Percentiles rank a stretch among this genome's conserved stretches.
Evolutionary conservation across 2,797 vertebrate species (phyloP).

Genomic region (Urosaurus nigricauda): DNA sequence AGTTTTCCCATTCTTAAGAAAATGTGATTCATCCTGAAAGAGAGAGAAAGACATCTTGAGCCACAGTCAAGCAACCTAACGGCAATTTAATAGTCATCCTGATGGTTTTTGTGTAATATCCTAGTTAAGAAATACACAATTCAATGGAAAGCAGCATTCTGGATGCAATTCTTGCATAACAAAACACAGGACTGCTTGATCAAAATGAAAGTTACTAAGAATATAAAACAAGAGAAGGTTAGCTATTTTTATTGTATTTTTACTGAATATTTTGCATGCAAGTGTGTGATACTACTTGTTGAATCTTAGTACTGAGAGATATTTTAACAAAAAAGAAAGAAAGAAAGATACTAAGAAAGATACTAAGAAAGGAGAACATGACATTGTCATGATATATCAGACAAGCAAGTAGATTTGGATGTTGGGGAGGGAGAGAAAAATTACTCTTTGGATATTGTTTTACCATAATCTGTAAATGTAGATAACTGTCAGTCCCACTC

Average conservation of each 20-base stretch:
- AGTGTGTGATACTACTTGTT: no score
- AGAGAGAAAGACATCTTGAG: conserved; percentile 38
- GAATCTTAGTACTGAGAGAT: no score
- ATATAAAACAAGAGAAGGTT: no score
- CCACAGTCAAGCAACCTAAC: conserved; percentile 21
- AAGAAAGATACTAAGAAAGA: conserved; percentile 21
- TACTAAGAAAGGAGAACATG: conserved; percentile 40
- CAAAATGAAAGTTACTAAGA: conserved; percentile 37
- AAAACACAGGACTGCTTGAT: conserved; percentile 15
- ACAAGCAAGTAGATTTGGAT: conserved; percentile 9
- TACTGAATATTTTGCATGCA: no score
- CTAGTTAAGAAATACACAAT: background rate
- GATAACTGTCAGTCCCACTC: conserved; percentile 18
- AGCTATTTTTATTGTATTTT: no score
- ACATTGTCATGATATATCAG: conserved; percentile 31
- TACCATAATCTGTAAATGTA: conserved; percentile 57
- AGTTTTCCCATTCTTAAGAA: conserved; percentile 95
- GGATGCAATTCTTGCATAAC: conserved; percentile 19
- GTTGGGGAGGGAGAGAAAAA: background rate
- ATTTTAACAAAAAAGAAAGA: no score
- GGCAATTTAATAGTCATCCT: conserved; percentile 35
- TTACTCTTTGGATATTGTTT: conserved; percentile 36
- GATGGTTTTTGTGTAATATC: conserved; percentile 22
- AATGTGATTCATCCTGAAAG: conserved; percentile 96
- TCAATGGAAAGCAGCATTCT: conserved; percentile 32